Evolutionary conservation across 2,797 vertebrate species (phyloP).

Genomic region (Trachurus trachurus): DNA sequence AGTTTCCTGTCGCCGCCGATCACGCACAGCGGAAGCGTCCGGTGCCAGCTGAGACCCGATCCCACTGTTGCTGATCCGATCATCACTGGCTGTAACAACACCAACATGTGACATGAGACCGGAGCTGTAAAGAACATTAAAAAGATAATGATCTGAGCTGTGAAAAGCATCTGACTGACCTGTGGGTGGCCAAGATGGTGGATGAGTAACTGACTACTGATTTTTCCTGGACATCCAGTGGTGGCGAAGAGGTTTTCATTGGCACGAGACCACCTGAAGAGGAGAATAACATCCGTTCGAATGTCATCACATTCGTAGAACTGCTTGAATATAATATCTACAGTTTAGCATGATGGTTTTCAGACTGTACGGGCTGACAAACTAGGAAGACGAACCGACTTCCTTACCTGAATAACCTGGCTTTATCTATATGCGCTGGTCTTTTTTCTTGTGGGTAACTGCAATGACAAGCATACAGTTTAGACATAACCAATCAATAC

Average conservation of each 20-base stretch:
- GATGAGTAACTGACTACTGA: constrained; percentile 91
- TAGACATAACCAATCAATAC: neutral
- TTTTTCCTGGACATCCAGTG: constrained; percentile 96
- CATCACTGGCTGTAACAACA: constrained; percentile 90
- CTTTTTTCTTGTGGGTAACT: constrained; percentile 97
- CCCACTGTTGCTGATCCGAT: constrained; percentile 90
- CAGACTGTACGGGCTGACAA: neutral
- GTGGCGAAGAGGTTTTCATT: constrained; percentile 97
- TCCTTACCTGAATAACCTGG: constrained; percentile 91
- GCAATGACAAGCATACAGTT: constrained; percentile 50
- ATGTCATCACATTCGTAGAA: constrained; percentile 4
- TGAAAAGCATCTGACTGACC: constrained; percentile 81
- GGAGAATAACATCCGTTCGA: constrained; percentile 1
- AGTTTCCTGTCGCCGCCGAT: constrained; percentile 95
- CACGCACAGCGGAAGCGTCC: constrained; percentile 93
- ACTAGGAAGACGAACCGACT: neutral
- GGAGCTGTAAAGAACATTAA: neutral
- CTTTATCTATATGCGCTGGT: constrained; percentile 93
- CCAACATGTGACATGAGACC: constrained; percentile 4
- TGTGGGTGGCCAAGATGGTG: constrained; percentile 97
- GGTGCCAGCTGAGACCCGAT: constrained; percentile 96
- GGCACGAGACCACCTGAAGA: constrained; percentile 91
- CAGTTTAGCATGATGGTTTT: neutral
- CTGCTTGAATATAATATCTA: neutral
- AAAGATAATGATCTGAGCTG: neutral